Evolutionary conservation across 2,797 vertebrate species (phyloP), one percentile per base, ranked within the genome.

Genomic region (Megalops cyprinoides): DNA sequence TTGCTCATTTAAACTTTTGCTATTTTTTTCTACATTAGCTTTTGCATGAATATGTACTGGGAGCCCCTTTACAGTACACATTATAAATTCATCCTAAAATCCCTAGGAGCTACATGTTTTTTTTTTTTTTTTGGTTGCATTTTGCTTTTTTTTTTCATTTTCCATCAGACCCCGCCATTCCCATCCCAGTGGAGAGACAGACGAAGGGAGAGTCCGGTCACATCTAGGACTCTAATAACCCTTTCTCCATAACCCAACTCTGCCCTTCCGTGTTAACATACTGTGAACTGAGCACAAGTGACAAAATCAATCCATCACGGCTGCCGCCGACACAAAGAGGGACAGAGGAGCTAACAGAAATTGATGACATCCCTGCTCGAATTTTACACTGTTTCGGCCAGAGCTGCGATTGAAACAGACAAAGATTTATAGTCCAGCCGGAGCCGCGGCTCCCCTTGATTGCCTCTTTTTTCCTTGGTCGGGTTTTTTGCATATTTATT

Each of bases 281-380:
- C 96, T 98, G 97, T 97, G 97, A 99, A 97, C 96, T 93, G 97
- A 96, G 94, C 95, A 95, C 93, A 95, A 96, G 95, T 98, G 97
- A 98, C 97, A 98, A 97, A 98, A 96, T 97, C 95, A 97, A 98
- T 99, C 97, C 96, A 97, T 98, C 97, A 98, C 92, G 79, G 89
- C 85, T 83, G 89, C 92, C 89, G 87, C 94, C 93, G 94, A 94
- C 97, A 95, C 96, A 96, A 94, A 96, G 94, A 97, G 95, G 96
- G 96, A 98, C 97, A 96, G 95, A 96, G 96, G 95, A 95, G 96
- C 97, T 99, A 99, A 98, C 96, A 97, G 96, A 96, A 98, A 99
- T 98, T 98, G 97, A 99, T 99, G 97, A 97, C 96, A 98, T 98
- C 97, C 97, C 95, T 78, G 89, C 96, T 94, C 83, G 93, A 97